These are phyloP conservation scores for Oxycera nigricornis DNA, from an alignment of 2,888 invertebrate genomes.

Conservation along the genomic window DNA sequence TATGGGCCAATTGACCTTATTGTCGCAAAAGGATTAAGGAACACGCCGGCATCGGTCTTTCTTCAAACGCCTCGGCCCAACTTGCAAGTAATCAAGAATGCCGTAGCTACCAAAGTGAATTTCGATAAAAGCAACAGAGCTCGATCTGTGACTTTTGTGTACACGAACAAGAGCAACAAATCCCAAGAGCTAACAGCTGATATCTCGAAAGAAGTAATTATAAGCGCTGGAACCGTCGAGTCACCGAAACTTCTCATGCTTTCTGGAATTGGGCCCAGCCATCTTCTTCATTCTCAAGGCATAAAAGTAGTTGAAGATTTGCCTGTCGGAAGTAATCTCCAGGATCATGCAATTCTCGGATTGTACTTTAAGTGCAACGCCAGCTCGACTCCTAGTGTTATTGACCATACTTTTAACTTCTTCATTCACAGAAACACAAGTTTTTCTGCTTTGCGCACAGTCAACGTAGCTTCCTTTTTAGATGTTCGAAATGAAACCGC, in stretches of 20 bases:
- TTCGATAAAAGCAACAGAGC: conserved; percentile 63
- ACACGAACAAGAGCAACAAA: conserved; percentile 52
- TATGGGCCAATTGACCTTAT: conserved; percentile 64
- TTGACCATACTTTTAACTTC: neutral
- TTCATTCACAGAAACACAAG: conserved; percentile 33
- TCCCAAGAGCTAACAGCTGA: conserved; percentile 46
- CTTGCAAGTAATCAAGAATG: conserved; percentile 66
- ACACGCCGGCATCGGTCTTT: conserved; percentile 78
- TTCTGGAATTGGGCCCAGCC: conserved; percentile 57
- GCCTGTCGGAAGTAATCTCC: conserved; percentile 75
- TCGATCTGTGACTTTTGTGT: conserved; percentile 60
- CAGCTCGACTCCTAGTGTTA: neutral
- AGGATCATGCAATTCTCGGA: conserved; percentile 75
- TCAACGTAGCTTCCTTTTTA: neutral
- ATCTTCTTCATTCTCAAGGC: conserved; percentile 50
- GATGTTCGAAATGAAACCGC: neutral
- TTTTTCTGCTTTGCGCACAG: neutral
- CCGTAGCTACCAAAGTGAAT: conserved; percentile 66
- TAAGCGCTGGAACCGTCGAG: conserved; percentile 58
- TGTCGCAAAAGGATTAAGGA: conserved; percentile 70
- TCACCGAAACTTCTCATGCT: conserved; percentile 57
- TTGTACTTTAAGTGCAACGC: conserved; percentile 61
- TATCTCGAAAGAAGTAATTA: conserved; percentile 53
- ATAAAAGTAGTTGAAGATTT: conserved; percentile 52
- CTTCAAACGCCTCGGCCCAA: conserved; percentile 65